Base-by-base conservation (phyloP, 2,888 invertebrate species). In the Lepidochitona cinerea region DNA sequence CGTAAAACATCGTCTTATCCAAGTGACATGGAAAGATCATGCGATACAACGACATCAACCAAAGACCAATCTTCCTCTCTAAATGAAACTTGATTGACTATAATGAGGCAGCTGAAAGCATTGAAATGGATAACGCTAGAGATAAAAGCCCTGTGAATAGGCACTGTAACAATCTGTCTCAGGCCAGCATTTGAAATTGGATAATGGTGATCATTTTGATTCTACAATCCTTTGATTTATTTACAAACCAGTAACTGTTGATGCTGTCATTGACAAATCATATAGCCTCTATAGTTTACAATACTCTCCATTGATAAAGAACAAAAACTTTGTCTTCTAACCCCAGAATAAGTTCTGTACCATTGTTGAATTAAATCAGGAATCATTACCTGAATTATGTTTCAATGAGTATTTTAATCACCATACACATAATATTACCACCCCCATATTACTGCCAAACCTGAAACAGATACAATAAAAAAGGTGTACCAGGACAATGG, bases 81-180 rank as follows among this genome's bases (percentile, higher is more conserved):
- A 59, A 59, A 59, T 59, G 59, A 59, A 59, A 59, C 59, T 59
- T 59, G 59, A 59, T 59, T 59, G 59, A 12, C 59, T 29, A 32
- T 59, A 59, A 59, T 59, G 59, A 59, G 12, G 23, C 14, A 29
- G 59, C 59, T 59, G 59, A 59, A 59, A 59, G 59, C 59, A 59
- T 59, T 59, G 59, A 59, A 59, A 59, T 59, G 59, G 59, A 59
- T 59, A 59, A 29, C 59, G 59, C 59, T 12, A 59, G 59, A 59
- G 59, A 59, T 59, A 59, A 59, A 59, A 59, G 59, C 29, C 59
- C 32, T 14, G 59, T 4, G 59, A 59, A 29, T 29, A 59, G 29
- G 32, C 32, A 23, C 18, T 14, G 12, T 29, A 59, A 23, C 59
- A 18, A 59, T 59, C 59, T 32, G 26, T 59, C 59, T 59, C 59